These are phyloP conservation scores for Pluvialis apricaria DNA, from an alignment of 2,113 vertebrate genomes.

Conservation along the genomic window DNA sequence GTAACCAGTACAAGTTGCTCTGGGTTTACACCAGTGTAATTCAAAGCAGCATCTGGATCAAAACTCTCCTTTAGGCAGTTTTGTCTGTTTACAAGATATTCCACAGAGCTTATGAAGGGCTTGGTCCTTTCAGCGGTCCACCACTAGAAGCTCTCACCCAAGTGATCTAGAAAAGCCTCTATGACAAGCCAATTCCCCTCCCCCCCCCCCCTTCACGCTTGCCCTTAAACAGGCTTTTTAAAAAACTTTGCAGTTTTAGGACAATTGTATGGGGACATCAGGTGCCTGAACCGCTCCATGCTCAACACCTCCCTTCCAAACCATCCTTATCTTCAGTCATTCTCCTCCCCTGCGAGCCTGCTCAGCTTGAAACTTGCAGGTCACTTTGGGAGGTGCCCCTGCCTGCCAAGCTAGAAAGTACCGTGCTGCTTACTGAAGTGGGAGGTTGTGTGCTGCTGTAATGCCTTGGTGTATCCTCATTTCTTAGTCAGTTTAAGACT, in stretches of 20 bases:
- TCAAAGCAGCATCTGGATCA: not conserved
- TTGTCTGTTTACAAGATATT: not conserved
- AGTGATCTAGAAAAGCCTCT: not conserved
- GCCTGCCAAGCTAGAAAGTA: not conserved
- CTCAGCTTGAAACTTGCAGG: not conserved
- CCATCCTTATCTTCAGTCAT: not conserved
- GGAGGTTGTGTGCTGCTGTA: constrained; percentile 54
- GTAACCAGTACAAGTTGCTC: not conserved
- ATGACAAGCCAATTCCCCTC: not conserved
- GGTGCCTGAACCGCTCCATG: not conserved
- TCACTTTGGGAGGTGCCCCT: not conserved
- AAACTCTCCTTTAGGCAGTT: not conserved
- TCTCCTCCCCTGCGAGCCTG: not conserved
- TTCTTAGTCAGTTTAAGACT: constrained; percentile 66
- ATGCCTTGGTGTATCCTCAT: constrained; percentile 73
- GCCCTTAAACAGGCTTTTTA: not conserved
- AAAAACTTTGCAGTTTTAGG: not conserved
- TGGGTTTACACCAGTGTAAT: not conserved
- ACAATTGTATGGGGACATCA: not conserved
- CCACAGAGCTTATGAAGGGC: not conserved
- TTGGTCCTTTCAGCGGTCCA: not conserved
- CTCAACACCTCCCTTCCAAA: not conserved
- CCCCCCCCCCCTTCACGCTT: not conserved
- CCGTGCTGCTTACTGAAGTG: constrained; percentile 18
- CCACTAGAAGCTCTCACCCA: not conserved